phyloP scores from a whole-genome alignment of 2,888 invertebrate genomes.

The Agrochola lota region DNA sequence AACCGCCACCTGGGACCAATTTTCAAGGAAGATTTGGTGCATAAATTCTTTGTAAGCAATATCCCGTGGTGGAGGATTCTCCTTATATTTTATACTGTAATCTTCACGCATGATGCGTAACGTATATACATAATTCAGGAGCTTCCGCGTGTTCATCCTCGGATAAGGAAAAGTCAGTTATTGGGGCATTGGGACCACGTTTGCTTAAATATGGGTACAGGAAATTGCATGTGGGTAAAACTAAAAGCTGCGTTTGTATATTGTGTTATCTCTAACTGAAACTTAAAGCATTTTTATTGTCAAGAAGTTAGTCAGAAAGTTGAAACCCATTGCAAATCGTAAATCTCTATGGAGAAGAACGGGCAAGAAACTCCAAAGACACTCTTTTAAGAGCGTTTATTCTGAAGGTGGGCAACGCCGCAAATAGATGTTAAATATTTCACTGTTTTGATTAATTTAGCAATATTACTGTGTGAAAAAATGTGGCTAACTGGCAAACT shows the following conservation, averaged over 20 bases:
- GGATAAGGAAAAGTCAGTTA: slow-evolving; percentile 39
- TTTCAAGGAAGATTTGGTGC: slow-evolving; percentile 24
- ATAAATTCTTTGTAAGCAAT: slow-evolving; percentile 21
- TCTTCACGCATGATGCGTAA: slow-evolving; percentile 35
- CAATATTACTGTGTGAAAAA: too few species aligned
- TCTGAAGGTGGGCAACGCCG: too few species aligned
- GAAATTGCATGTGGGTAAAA: background rate
- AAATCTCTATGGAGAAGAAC: too few species aligned
- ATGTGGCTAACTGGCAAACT: too few species aligned
- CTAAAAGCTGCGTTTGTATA: too few species aligned
- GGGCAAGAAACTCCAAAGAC: too few species aligned
- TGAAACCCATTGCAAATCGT: background rate
- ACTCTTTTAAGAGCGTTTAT: too few species aligned
- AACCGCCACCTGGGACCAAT: slow-evolving; percentile 9
- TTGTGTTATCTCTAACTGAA: background rate
- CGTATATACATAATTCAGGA: slow-evolving; percentile 51
- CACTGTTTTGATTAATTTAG: too few species aligned
- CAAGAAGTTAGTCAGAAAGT: background rate
- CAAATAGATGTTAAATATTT: too few species aligned
- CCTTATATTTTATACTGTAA: slow-evolving; percentile 34
- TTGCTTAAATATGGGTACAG: background rate
- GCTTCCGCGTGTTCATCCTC: slow-evolving; percentile 15
- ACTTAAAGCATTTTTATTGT: background rate
- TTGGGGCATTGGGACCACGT: background rate
- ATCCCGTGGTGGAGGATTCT: background rate